Evolutionary conservation across 2,888 invertebrate species (phyloP), one percentile per base, ranked within the genome.

Genomic region (Phaonia tiefii): DNA sequence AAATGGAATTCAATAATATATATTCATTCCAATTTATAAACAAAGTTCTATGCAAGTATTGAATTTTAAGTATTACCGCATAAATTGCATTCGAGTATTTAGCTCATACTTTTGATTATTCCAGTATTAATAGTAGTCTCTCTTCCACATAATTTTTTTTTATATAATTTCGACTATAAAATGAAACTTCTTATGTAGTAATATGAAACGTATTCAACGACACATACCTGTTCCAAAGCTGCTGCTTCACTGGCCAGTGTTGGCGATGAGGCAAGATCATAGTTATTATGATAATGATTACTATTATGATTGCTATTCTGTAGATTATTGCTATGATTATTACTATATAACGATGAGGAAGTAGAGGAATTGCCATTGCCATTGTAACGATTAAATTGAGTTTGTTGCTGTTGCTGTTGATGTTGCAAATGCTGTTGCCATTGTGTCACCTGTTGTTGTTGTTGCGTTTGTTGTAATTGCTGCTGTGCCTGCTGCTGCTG

Each of bases 191-290:
- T n/a, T n/a, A n/a, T n/a, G n/a, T n/a, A n/a, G n/a, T n/a, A n/a
- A n/a, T n/a, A n/a, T n/a, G n/a, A n/a, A n/a, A n/a, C n/a, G n/a
- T n/a, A n/a, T n/a, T n/a, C n/a, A n/a, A n/a, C n/a, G n/a, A n/a
- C n/a, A 46, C 71, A 42, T 79, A 90, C 89, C 87, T 90, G 88
- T 82, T 90, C 89, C 65, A 90, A 79, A 60, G 82, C 87, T 66
- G 90, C 89, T 60, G 87, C 89, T 76, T 88, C 88, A 83, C 87
- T 88, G 26, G 86, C 89, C 80, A 89, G 83, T n/a, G 88, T 86
- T 76, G 88, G 88, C 37, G 88, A 82, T 77, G 86, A 84, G 78
- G 85, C 84, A 76, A 82, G 81, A 39, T 88, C 88, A 31, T 86
- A 78, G 65, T 82, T 72, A 74, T 72, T 65, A 60, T 72, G 60